Evolutionary conservation across 1,140 invertebrate genomes (phyloP), one percentile per base, ranked within the genome.

Genomic region (Acromyrmex heyeri): DNA sequence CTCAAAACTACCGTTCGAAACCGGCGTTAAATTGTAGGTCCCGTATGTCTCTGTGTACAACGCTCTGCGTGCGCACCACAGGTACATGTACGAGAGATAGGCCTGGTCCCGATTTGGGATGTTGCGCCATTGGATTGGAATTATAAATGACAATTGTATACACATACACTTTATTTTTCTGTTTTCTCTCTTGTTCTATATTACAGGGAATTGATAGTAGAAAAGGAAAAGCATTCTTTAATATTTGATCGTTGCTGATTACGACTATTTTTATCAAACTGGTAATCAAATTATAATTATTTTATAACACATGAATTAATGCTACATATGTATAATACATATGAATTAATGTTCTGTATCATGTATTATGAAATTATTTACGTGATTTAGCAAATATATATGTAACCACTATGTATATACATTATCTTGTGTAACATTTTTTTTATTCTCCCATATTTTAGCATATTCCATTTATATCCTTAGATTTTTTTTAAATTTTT

Each of bases 351-450:
- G 0, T 7, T 48, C 27, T 50, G 5, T 75, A 53, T 34, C 48
- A 34, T 24, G 38, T n/a, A 65, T 81, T 44, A 21, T 7, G 30
- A 12, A 77, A 48, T 48, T 73, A 76, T 44, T 72, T 76, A 18
- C 12, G 7, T 27, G 7, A 57, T 44, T 69, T n/a, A 70, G 21
- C 24, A 3, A n/a, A 76, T 59, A 38, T 76, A 16, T 59, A 16
- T 67, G 18, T 3, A 14, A 59, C 7, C 27, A 10, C 18, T 59
- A 14, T 62, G 8, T 44, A 2, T 44, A 44, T 44, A 44, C 7
- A 44, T 44, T 44, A 21, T 76, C 8, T 62, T 27, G 21, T 24
- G 18, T 61, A 61, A 64, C 0, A 27, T 64, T 64, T 14, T 30
- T 2, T 72, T 34, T 38, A 38, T 65, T 65, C 3, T 65, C 34